phyloP scores from a whole-genome alignment of 2,888 invertebrate species.

The Drosophila fulvimacula region DNA sequence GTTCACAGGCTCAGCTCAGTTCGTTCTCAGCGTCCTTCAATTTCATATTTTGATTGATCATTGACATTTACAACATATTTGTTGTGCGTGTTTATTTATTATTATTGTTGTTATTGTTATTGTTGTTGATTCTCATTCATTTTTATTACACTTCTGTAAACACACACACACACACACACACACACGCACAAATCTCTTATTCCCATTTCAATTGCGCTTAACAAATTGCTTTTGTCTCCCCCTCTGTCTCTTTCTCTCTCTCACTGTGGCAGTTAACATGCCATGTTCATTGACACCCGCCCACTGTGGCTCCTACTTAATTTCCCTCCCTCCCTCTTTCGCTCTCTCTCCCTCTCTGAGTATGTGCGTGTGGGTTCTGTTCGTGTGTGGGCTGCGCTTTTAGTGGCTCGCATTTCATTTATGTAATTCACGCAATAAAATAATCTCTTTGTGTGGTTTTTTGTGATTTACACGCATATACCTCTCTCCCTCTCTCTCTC shows the following conservation, averaged over 20 bases:
- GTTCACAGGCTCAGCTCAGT: constrained; percentile 43
- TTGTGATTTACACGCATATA: constrained; percentile 39
- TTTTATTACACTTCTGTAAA: constrained; percentile 64
- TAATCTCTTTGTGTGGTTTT: constrained; percentile 54
- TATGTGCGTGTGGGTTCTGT: constrained; percentile 20
- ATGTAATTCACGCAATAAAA: constrained; percentile 77
- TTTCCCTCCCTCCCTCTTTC: constrained; percentile 42
- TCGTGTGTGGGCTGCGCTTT: constrained; percentile 52
- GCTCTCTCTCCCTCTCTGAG: background rate
- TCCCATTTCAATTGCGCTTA: constrained; percentile 49
- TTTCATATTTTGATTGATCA: constrained; percentile 81
- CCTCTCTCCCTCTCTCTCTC: background rate
- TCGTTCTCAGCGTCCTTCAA: constrained; percentile 33
- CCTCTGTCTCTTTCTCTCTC: background rate
- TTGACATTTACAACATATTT: constrained; percentile 82
- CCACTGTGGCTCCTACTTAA: constrained; percentile 62
- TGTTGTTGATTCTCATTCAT: constrained; percentile 44
- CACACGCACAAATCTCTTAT: constrained; percentile 36
- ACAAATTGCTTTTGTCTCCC: constrained; percentile 48
- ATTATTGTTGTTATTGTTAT: constrained; percentile 13
- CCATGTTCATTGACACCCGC: constrained; percentile 55
- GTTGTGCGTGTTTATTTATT: constrained; percentile 49
- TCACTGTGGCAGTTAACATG: constrained; percentile 27
- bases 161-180: constrained; percentile 33
- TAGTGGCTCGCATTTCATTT: constrained; percentile 73